Conservation (phyloP, 2,888 invertebrate genomes). For the Euzetes globulus region DNA sequence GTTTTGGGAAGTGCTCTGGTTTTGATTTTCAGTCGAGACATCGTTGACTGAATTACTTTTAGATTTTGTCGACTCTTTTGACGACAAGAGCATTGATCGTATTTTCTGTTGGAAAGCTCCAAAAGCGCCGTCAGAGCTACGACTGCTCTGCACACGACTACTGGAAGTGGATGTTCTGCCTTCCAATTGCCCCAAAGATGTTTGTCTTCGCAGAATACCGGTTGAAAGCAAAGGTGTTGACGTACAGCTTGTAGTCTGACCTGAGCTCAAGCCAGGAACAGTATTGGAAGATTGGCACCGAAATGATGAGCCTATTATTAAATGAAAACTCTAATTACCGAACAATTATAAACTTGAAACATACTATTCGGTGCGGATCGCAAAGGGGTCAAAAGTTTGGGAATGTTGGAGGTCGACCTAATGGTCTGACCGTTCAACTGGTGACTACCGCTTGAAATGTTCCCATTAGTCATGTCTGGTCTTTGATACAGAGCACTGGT, state of each 20-base stretch:
- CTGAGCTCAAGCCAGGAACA: not conserved
- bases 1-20: not conserved
- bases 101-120: constrained; percentile 28
- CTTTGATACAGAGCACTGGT: constrained; percentile 23
- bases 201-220: constrained; percentile 8
- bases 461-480: not conserved
- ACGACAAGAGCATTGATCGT: constrained; percentile 8
- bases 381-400: not conserved
- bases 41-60: not conserved
- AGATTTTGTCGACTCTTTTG: constrained; percentile 1
- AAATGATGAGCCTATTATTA: constrained; percentile 2
- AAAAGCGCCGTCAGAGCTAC: not conserved
- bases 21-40: not conserved
- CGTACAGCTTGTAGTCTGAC: not conserved
- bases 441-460: not conserved
- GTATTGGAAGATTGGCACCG: not conserved
- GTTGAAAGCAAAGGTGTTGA: not conserved
- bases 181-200: constrained; percentile 24
- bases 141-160: constrained; percentile 3
- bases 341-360: not conserved
- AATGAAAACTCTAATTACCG: not conserved
- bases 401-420: not conserved
- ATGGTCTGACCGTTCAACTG: not conserved
- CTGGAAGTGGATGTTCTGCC: not conserved
- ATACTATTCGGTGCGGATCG: not conserved